Evolutionary conservation across 2,797 vertebrate species (phyloP).

Genomic region (Phataginus tetradactyla): DNA sequence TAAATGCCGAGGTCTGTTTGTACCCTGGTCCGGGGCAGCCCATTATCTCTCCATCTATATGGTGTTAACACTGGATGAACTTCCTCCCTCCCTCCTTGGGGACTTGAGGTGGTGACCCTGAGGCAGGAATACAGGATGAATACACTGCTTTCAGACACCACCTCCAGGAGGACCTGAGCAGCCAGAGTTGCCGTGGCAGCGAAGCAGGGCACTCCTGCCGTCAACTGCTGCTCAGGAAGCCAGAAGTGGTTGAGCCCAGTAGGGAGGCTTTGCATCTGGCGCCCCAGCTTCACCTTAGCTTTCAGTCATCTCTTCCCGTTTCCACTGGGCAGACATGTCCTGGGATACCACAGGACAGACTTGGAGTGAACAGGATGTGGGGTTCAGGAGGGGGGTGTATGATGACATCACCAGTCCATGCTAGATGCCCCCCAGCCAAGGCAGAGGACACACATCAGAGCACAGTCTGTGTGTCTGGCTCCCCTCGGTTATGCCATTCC

Average conservation of each 20-base stretch:
- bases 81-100: slow-evolving; percentile 56
- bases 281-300: neutral
- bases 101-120: slow-evolving; percentile 57
- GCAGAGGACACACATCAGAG: neutral
- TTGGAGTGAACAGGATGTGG: neutral
- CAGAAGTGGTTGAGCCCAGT: neutral
- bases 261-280: neutral
- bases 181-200: slow-evolving; percentile 26
- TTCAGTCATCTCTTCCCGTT: neutral
- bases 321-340: neutral
- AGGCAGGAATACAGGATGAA: neutral
- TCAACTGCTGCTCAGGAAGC: neutral
- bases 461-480: neutral
- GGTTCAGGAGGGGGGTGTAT: neutral
- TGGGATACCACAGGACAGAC: neutral
- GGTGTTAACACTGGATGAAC: slow-evolving; percentile 25
- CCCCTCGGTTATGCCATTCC: neutral
- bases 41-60: slow-evolving; percentile 58
- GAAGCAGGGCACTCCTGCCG: neutral
- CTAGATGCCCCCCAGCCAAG: neutral
- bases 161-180: neutral
- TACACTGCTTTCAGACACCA: neutral
- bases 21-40: slow-evolving; percentile 50
- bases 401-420: neutral
- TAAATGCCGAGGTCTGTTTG: slow-evolving; percentile 66